A percentile compares a stretch with the other conserved stretches of the same genome.
phyloP scores from a whole-genome alignment of 2,797 vertebrate species.

The Mormyrops attenuatus region DNA sequence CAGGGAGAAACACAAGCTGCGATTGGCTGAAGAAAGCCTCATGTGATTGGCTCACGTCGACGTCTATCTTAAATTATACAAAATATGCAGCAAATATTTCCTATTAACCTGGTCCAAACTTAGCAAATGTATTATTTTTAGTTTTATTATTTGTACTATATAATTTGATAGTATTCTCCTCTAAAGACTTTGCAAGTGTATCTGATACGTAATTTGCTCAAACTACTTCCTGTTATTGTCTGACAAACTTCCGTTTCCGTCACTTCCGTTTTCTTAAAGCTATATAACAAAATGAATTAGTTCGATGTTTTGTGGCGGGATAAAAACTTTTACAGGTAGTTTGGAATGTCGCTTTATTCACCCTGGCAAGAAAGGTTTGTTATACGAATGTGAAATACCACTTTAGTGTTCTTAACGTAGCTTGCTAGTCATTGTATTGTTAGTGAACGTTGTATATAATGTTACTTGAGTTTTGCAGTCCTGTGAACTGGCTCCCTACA shows the following conservation, averaged over 20 bases:
- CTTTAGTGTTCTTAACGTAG: background rate
- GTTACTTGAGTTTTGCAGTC: constrained; percentile 45
- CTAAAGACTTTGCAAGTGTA: background rate
- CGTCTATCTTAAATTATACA: background rate
- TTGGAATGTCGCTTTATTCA: background rate
- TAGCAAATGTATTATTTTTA: background rate
- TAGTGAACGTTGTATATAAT: background rate
- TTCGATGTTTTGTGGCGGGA: background rate
- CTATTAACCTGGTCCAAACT: background rate
- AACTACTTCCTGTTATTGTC: background rate
- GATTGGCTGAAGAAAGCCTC: background rate
- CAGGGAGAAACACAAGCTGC: background rate
- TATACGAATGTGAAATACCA: background rate
- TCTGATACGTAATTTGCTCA: background rate
- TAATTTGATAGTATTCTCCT: background rate
- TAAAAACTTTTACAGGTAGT: background rate
- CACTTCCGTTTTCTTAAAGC: constrained; percentile 1
- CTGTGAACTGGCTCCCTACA: constrained; percentile 48
- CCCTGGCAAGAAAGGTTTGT: constrained; percentile 5
- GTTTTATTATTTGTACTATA: background rate
- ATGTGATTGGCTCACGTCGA: background rate
- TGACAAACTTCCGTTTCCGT: background rate
- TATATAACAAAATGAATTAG: background rate
- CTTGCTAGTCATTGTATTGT: background rate
- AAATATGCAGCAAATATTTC: background rate